phyloP scores from a whole-genome alignment of 2,797 vertebrate species.

The Iguana delicatissima region DNA sequence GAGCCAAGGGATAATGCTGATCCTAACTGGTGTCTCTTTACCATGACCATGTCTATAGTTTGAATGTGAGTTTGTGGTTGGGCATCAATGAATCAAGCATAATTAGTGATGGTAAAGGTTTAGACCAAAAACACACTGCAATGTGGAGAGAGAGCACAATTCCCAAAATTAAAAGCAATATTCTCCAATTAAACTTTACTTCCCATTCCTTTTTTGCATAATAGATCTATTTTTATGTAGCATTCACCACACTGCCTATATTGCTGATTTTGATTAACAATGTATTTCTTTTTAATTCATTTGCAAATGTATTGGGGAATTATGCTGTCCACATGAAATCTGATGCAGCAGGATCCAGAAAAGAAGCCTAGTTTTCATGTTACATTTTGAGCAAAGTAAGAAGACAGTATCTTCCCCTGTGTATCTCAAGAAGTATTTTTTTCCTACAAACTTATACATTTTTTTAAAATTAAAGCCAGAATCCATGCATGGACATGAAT shows the following conservation, averaged over 20 bases:
- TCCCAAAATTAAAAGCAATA: not conserved
- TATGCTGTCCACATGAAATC: not conserved
- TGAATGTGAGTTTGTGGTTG: not conserved
- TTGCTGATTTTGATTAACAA: not conserved
- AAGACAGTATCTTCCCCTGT: not conserved
- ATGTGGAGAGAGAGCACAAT: not conserved
- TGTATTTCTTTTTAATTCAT: not conserved
- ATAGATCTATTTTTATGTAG: not conserved
- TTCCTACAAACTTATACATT: not conserved
- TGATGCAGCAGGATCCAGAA: not conserved
- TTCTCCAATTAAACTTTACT: not conserved
- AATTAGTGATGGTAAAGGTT: not conserved
- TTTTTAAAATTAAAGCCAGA: not conserved
- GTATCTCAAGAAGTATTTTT: not conserved
- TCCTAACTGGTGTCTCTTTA: slow-evolving; percentile 3
- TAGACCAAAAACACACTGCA: not conserved
- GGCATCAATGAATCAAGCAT: not conserved
- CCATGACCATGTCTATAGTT: not conserved
- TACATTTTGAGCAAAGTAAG: slow-evolving; percentile 8
- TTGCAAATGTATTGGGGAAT: not conserved
- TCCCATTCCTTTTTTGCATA: not conserved
- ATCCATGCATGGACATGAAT: not conserved
- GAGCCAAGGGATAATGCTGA: slow-evolving; percentile 12
- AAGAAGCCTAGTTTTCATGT: not conserved
- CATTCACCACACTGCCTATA: not conserved